Conservation (phyloP, 1,140 invertebrate species). For the Diorhabda elongata region DNA sequence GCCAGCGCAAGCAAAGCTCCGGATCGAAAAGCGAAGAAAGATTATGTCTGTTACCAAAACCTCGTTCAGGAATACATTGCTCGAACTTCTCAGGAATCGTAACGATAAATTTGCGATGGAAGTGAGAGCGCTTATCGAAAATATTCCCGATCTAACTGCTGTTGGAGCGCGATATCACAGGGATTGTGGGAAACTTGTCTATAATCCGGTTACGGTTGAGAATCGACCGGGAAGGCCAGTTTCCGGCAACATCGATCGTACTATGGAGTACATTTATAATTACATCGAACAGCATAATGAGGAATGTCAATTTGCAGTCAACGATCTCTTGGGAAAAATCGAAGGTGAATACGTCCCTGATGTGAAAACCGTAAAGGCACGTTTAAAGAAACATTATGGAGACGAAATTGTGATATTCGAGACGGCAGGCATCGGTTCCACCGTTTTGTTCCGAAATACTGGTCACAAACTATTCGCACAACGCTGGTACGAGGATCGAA, state of each 20-base stretch:
- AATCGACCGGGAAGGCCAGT: no score
- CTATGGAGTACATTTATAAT: background rate
- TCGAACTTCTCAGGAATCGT: no score
- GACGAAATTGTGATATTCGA: background rate
- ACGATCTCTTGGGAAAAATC: background rate
- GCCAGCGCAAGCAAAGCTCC: no score
- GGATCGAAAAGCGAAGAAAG: no score
- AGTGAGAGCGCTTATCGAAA: no score
- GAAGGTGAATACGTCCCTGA: background rate
- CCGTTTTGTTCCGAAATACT: background rate
- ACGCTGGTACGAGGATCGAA: slow-evolving; percentile 20
- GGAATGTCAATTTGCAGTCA: background rate
- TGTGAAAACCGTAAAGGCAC: background rate
- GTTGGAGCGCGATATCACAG: no score
- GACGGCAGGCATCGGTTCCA: background rate
- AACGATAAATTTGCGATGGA: no score
- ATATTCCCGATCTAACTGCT: no score
- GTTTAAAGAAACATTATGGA: background rate
- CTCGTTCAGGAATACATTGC: no score
- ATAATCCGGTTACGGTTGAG: no score
- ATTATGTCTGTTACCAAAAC: no score
- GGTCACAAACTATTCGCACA: slow-evolving; percentile 23
- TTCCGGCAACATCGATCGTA: background rate
- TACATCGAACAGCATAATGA: background rate
- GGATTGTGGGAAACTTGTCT: no score